Base-by-base conservation (phyloP, 2,888 invertebrate genomes). In the Cataglyphis livida region DNA sequence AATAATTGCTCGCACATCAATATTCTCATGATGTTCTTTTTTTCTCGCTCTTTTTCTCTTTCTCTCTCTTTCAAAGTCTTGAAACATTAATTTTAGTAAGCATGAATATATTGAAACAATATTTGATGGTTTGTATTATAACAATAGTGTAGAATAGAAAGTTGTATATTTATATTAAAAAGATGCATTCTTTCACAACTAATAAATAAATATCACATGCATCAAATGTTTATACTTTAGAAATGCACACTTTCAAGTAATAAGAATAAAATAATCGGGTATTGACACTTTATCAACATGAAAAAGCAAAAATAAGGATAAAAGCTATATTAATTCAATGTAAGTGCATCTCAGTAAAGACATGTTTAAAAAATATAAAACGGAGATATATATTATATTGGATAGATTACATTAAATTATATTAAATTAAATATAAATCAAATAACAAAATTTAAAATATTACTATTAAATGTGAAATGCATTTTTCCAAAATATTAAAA, bases 241-340 rank as follows among this genome's bases (percentile, higher is more conserved):
- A 64, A 48, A 35, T 15, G 32, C 44, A 44, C 15, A 62, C 5
- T 15, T 21, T 44, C 65, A 10, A 64, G 32, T 48, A 74, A 74
- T 48, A 48, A 75, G 32, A n/a, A 32, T 35, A 48, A 32, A 75
- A 75, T 65, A 62, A 74, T 74, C 74, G 74, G 21, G 74, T 62
- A 44, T 74, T 74, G 41, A 75, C 32, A 32, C 21, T 75, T 75
- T 75, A 73, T 73, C 73, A 32, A 28, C 10, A 21, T 10, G 15
- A 48, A 48, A 32, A 48, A 21, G 12, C 74, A 64, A 75, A 64
- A 75, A 64, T 75, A 62, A 74, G 18, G 21, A 61, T 74, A 75
- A 48, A 74, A 74, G 44, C 44, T 62, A 44, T 64, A 75, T 65
- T 44, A 74, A 64, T 74, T 74, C 62, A 73, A 73, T 41, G n/a